Evolutionary conservation across 2,113 vertebrate genomes (phyloP).

Genomic region (Xyliphius kryptos): DNA sequence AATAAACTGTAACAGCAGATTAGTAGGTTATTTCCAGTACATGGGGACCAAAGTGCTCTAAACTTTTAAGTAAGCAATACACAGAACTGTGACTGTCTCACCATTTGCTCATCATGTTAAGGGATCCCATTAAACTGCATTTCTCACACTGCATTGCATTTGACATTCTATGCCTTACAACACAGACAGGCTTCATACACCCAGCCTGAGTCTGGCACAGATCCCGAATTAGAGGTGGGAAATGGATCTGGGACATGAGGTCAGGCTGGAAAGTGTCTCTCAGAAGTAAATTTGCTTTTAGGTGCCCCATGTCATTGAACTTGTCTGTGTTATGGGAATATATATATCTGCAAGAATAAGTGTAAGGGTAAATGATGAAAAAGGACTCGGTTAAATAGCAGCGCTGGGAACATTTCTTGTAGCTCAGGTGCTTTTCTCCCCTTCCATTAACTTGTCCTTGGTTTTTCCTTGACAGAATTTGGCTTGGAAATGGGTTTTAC

Average conservation of each 20-base stretch:
- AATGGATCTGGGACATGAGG: conserved; percentile 53
- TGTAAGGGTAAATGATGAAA: not conserved
- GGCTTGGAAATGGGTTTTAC: conserved; percentile 3
- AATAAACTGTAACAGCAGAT: no score
- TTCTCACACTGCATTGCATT: not conserved
- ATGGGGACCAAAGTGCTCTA: no score
- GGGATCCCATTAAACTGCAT: not conserved
- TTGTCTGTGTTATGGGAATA: conserved; percentile 8
- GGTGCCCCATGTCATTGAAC: conserved; percentile 15
- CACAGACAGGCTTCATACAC: conserved; percentile 22
- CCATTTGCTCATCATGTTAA: not conserved
- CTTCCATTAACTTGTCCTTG: conserved; percentile 4
- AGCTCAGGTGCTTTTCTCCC: not conserved
- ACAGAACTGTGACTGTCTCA: not conserved
- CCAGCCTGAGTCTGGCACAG: conserved; percentile 40
- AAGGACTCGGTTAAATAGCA: conserved; percentile 4
- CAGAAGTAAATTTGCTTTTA: conserved; percentile 19
- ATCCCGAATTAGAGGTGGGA: conserved; percentile 47
- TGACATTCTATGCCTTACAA: conserved; percentile 23
- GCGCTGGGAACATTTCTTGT: not conserved
- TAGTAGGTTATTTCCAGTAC: no score
- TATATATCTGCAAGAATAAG: not conserved
- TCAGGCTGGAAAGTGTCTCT: conserved; percentile 25
- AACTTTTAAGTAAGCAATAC: not conserved
- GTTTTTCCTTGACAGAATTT: conserved; percentile 13